Percentiles rank a stretch among this genome's conserved stretches.
phyloP scores from a whole-genome alignment of 92 coral and sea anemone species.

The Isaurus tuberculatus region DNA sequence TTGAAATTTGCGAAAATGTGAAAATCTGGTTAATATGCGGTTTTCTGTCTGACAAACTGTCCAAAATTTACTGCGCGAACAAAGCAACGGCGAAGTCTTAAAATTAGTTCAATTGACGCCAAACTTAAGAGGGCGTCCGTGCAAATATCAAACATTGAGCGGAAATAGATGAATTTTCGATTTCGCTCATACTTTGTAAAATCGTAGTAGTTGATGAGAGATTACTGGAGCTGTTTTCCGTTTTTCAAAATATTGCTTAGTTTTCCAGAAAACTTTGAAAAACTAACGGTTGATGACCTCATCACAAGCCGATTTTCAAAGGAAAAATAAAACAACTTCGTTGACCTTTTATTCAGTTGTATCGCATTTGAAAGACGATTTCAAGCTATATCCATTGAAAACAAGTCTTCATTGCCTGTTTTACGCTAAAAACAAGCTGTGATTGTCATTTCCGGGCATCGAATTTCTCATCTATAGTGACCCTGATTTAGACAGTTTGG shows the following conservation, averaged over 20 bases:
- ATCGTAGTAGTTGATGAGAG: slow-evolving; percentile 12
- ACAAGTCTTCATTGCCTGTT: slow-evolving; percentile 40
- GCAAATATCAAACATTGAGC: slow-evolving; percentile 17
- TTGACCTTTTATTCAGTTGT: slow-evolving; percentile 38
- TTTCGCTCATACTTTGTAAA: slow-evolving; percentile 36
- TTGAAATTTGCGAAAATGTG: too few species aligned
- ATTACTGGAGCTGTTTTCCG: slow-evolving; percentile 30
- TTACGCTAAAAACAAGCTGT: slow-evolving; percentile 48
- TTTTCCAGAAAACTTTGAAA: slow-evolving; percentile 22
- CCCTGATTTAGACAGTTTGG: slow-evolving; percentile 44
- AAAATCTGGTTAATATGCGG: too few species aligned
- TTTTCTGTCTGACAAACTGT: too few species aligned
- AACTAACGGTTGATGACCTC: slow-evolving; percentile 32
- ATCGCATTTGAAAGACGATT: slow-evolving; percentile 41
- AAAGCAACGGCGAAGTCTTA: too few species aligned
- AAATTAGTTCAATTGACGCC: too few species aligned
- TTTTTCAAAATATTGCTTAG: slow-evolving; percentile 34
- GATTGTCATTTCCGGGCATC: slow-evolving; percentile 52
- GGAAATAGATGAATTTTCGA: slow-evolving; percentile 11
- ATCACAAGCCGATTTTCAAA: slow-evolving; percentile 39
- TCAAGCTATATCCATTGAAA: slow-evolving; percentile 52
- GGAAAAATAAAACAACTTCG: slow-evolving; percentile 41
- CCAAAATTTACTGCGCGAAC: too few species aligned
- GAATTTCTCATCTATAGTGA: slow-evolving; percentile 46
- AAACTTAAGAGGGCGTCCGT: slow-evolving; percentile 29